Evolutionary conservation across 2,888 invertebrate genomes (phyloP), one percentile per base, ranked within the genome.

Genomic region (Mythimna pallens): DNA sequence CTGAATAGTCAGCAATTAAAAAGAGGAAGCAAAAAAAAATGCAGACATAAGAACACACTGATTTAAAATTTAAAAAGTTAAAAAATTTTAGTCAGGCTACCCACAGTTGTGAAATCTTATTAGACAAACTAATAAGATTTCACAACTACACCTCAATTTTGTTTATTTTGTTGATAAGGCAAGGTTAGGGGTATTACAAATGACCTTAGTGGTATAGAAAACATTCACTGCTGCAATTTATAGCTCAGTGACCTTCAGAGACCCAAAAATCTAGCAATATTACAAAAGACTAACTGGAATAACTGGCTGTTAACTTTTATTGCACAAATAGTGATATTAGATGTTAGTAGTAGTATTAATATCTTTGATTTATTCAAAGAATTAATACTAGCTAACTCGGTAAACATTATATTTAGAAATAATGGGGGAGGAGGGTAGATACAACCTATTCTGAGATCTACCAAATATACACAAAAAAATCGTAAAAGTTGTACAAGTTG

Each of bases 181-280:
- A 78, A 78, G 61, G 30, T 62, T 57, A n/a, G 34, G 3, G 9
- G 25, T 22, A 65, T 58, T 76, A 30, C 65, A 76, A 76, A 61
- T 81, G 81, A 58, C 81, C 78, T 81, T 66, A 40, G 57, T 65
- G 17, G 55, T 12, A 57, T 57, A 81, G 81, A 76, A 74, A 81
- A 78, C 78, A 65, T 81, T 78, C 57, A 68, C 65, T 57, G 17
- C 22, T 25, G 57, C 59, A 30, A 58, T 58, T 36, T 40, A 20
- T 50, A n/a, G 57, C 20, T 30, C 30, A 62, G 62, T 62, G 68
- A 76, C 78, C 76, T 78, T 76, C 68, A 68, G 8, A n/a, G 4
- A 9, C 30, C 54, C 17, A 22, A 22, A 52, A 58, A 63, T 58
- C n/a, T 57, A n/a, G 43, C 70, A 78, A 78, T 43, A 36, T 71